Base-by-base conservation (phyloP, 1,140 invertebrate genomes). In the Drosophila sp. region DNA sequence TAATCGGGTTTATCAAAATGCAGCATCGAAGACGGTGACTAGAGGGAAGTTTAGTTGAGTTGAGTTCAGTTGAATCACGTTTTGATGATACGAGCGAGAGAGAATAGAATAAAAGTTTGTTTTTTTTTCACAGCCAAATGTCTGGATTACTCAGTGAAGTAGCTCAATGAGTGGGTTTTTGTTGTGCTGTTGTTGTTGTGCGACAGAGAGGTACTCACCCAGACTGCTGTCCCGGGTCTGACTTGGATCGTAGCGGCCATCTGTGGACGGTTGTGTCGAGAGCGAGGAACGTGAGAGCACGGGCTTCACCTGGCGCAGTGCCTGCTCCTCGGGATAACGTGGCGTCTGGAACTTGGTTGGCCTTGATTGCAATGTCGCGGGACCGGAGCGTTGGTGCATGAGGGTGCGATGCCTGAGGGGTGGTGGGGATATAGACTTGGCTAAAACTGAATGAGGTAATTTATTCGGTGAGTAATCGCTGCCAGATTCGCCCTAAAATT, bases 401-500 rank as follows among this genome's bases (percentile, higher is more conserved):
- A 92, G 73, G 25, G 84, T 90, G 70, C 90, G 90, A 82, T 92
- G 91, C 72, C 91, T 90, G 62, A 91, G 90, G 57, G 91, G 87
- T 91, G 90, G 91, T 84, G 91, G 91, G 83, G 91, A 92, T 77
- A 92, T 80, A 80, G 91, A 92, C 78, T 92, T 92, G 76, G 90
- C 89, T 90, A 92, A 90, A 90, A 91, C 86, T 84, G 90, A 87
- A 81, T 92, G 90, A 91, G 91, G 91, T 91, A 92, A 89, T 91
- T 92, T 92, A 89, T 92, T 92, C 84, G 91, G 91, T 91, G 91
- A 92, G 89, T 92, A 92, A 78, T 92, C 91, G 87, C 90, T 92
- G 79, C 91, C 91, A 67, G 83, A 90, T 82, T 92, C 91, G 80
- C 91, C 90, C 91, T 92, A 62, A 2, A 74, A 75, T 0, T 46